Base-by-base conservation (phyloP, 2,888 invertebrate genomes). In the Litoditis marina region DNA sequence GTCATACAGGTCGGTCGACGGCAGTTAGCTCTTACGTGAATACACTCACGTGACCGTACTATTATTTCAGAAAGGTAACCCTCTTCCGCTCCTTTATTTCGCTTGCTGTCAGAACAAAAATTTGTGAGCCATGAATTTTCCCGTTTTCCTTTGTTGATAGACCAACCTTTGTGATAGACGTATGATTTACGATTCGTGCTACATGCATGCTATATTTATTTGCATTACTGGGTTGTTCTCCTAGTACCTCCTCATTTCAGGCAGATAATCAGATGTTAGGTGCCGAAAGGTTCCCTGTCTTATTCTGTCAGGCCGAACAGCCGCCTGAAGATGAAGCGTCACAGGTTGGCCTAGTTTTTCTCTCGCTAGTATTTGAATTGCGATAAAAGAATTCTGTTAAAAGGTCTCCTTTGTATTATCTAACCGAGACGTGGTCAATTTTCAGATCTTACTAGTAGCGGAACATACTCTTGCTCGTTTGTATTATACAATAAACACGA, bases 181-280 rank as follows among this genome's bases (percentile, higher is more conserved):
- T n/a, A n/a, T n/a, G n/a, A n/a, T n/a, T n/a, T n/a, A n/a, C n/a
- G n/a, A n/a, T n/a, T n/a, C n/a, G n/a, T n/a, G n/a, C n/a, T n/a
- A n/a, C n/a, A n/a, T n/a, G n/a, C n/a, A n/a, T n/a, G n/a, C n/a
- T n/a, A n/a, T n/a, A n/a, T n/a, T n/a, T n/a, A n/a, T n/a, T n/a
- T n/a, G n/a, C n/a, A n/a, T n/a, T n/a, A n/a, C n/a, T n/a, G n/a
- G n/a, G 28, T 50, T 28, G 19, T 50, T 28, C n/a, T 50, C n/a
- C 28, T 5, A 50, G 22, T 50, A 50, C 27, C 4, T 19, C 22
- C 5, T 2, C 25, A 30, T 31, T 57, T 36, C 39, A 86, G 87
- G 88, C 90, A 81, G 92, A 92, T 85, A 92, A 92, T 83, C 90
- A 95, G 87, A 83, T 95, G 62, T 87, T 91, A 74, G 92, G 91